A percentile compares a stretch with the other conserved stretches of the same genome.
phyloP scores from a whole-genome alignment of 2,888 invertebrate genomes.

The Pogonocherus hispidulus region DNA sequence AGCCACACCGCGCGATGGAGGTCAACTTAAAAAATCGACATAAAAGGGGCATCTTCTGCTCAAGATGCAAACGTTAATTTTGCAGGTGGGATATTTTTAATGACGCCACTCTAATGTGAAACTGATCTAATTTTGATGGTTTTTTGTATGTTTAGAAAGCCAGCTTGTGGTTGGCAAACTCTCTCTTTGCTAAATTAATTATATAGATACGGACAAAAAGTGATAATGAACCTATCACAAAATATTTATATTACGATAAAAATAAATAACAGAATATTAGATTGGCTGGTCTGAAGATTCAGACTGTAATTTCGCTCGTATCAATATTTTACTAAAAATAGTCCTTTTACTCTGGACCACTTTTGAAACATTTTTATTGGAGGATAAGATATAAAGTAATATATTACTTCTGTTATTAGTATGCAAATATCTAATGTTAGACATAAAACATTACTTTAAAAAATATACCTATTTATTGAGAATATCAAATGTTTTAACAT shows the following conservation, averaged over 20 bases:
- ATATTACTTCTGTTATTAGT: too few species aligned
- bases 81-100: neutral
- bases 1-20: slow-evolving; percentile 18
- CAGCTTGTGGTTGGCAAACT: neutral
- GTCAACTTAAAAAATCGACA: slow-evolving; percentile 17
- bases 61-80: neutral
- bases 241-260: neutral
- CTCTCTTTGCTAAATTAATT: slow-evolving; percentile 2
- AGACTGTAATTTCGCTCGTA: too few species aligned
- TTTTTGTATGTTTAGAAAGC: slow-evolving; percentile 7
- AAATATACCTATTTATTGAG: too few species aligned
- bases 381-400: too few species aligned
- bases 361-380: too few species aligned
- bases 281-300: too few species aligned
- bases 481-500: too few species aligned
- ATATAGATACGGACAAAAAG: neutral
- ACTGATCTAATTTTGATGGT: neutral
- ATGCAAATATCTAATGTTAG: too few species aligned
- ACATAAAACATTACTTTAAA: too few species aligned
- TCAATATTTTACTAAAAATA: too few species aligned
- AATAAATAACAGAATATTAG: neutral
- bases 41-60: slow-evolving; percentile 16
- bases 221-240: neutral
- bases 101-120: neutral
- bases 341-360: too few species aligned